Evolutionary conservation across 2,888 invertebrate genomes (phyloP).

Genomic region (Aphodius granarius): DNA sequence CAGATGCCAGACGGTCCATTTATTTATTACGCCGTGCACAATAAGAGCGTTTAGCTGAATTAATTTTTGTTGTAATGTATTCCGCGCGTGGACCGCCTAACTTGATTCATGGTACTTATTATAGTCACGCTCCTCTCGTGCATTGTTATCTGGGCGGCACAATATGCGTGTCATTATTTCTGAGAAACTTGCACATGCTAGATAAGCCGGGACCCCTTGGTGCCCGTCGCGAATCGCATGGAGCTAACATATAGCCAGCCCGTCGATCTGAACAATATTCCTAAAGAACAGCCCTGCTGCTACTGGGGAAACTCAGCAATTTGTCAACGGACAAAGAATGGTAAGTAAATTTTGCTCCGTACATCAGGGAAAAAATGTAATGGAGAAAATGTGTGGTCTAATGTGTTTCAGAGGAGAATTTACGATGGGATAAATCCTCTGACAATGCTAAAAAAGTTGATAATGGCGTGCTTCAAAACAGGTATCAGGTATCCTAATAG

Average conservation of each 20-base stretch:
- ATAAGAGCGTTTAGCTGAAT: conserved; percentile 10
- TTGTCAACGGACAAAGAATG: not conserved
- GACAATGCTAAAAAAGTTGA: no score
- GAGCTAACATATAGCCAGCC: not conserved
- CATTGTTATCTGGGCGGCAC: conserved; percentile 41
- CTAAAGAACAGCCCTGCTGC: not conserved
- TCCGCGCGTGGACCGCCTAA: conserved; percentile 24
- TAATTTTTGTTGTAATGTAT: conserved; percentile 10
- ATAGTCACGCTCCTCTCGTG: conserved; percentile 36
- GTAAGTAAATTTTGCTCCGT: not conserved
- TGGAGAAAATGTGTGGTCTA: no score
- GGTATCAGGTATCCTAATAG: no score
- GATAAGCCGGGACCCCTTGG: conserved; percentile 34
- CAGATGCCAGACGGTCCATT: not conserved
- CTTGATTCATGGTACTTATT: conserved; percentile 40
- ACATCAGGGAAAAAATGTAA: not conserved
- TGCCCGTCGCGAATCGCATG: not conserved
- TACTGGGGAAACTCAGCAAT: not conserved
- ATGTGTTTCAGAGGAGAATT: not conserved
- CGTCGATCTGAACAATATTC: not conserved
- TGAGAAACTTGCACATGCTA: conserved; percentile 42
- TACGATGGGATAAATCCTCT: not conserved
- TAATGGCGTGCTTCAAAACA: no score
- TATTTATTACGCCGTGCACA: not conserved
- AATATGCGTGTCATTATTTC: conserved; percentile 43